Conservation (phyloP, 1,140 invertebrate genomes). For the Cherax destructor region DNA sequence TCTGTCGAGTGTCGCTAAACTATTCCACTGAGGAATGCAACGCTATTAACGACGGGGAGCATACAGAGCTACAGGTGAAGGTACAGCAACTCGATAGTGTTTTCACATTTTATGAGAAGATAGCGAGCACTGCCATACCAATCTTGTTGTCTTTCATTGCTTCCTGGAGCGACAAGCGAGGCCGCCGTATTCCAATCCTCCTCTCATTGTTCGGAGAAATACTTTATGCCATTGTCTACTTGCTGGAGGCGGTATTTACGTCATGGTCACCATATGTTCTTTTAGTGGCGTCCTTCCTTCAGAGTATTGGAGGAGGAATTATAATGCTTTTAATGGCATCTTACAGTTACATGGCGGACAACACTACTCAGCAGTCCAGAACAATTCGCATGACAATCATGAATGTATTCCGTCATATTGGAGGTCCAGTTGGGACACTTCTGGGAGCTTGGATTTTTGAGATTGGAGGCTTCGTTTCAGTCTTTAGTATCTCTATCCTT, state of each 20-base stretch:
- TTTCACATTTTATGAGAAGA: conserved; percentile 13
- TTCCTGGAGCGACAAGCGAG: conserved; percentile 39
- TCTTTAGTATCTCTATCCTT: not conserved
- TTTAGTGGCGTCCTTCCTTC: conserved; percentile 6
- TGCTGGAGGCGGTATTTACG: conserved; percentile 6
- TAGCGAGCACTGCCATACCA: not conserved
- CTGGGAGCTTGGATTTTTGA: conserved; percentile 4
- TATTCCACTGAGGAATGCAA: not conserved
- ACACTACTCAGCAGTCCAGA: not conserved
- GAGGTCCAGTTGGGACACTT: conserved; percentile 13
- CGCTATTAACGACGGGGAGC: conserved; percentile 11
- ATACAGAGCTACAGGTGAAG: conserved; percentile 3
- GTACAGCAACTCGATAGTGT: conserved; percentile 22
- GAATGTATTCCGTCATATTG: conserved; percentile 1
- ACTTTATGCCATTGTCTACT: not conserved
- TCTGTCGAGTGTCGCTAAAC: conserved; percentile 10
- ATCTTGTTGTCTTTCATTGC: conserved; percentile 15
- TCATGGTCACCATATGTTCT: conserved; percentile 31
- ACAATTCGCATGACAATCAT: conserved; percentile 27
- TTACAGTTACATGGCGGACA: conserved; percentile 50
- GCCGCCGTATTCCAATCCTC: not conserved
- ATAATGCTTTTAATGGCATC: conserved; percentile 29
- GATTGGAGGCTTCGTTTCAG: not conserved
- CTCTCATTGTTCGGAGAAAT: conserved; percentile 5
- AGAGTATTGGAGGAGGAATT: conserved; percentile 25